A percentile compares a stretch with the other conserved stretches of the same genome.
Evolutionary conservation across 2,797 vertebrate species (phyloP).

Genomic region (Gallinago stenura): DNA sequence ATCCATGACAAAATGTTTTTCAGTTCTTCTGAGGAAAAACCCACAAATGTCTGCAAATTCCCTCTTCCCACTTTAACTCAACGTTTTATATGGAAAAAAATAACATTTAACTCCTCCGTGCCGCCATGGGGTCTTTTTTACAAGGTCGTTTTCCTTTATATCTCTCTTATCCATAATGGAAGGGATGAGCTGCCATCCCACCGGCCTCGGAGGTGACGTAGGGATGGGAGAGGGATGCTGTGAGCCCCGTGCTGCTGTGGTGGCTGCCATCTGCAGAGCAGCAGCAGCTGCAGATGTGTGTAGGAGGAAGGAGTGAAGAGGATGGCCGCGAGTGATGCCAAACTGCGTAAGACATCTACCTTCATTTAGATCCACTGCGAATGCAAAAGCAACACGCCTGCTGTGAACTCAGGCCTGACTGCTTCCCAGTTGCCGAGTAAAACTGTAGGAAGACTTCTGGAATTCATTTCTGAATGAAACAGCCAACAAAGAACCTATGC

Average conservation of each 20-base stretch:
- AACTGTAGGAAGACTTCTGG: neutral
- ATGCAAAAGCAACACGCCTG: neutral
- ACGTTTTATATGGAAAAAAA: neutral
- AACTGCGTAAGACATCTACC: neutral
- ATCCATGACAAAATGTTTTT: constrained; percentile 33
- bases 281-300: neutral
- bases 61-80: neutral
- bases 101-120: neutral
- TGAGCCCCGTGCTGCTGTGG: neutral
- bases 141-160: neutral
- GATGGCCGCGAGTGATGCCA: neutral
- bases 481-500: neutral
- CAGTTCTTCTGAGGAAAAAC: neutral
- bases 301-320: neutral
- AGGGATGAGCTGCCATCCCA: neutral
- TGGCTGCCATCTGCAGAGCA: neutral
- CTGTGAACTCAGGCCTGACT: neutral
- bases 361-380: neutral
- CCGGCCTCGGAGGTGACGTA: neutral
- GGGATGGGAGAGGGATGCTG: neutral
- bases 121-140: neutral
- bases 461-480: neutral
- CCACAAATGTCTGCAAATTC: neutral
- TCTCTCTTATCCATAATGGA: neutral
- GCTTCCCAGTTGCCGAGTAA: neutral